Base-by-base conservation (phyloP, 2,113 vertebrate genomes). In the Corydoras sp. region DNA sequence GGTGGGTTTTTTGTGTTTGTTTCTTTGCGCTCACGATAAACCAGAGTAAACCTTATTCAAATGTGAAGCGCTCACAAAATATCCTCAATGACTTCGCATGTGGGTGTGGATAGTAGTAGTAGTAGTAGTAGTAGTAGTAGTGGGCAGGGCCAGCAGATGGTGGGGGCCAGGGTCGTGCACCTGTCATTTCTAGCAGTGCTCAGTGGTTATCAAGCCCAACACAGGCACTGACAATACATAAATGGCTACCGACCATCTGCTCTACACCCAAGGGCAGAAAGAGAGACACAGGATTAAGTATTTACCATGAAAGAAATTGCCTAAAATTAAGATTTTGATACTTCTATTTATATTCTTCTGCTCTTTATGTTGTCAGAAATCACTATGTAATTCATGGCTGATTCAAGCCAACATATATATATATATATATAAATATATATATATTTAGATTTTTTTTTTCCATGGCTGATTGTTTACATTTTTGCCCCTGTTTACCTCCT, bases 211-310 rank as follows among this genome's bases (percentile, higher is more conserved):
- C 87, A 84, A 85, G 86, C 18, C 18, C 18, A 83, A 89, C 84
- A 79, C 85, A 62, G 10, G 84, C 88, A 87, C 82, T 90, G 89
- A 93, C 90, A 91, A 92, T 91, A 90, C 88, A 83, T 88, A 88
- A 91, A 91, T 91, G 91, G 90, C 85, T 77, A 86, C 89, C 87
- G 86, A 79, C 89, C 87, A 91, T 90, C 89, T 91, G 92, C 88
- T 76, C 76, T 77, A 69, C 78, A 76, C 86, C 85, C 83, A 86
- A 84, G 70, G 82, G 85, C 73, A 65, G 69, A 60, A 78, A 54
- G 58, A 79, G 74, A 79, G 77, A 74, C 76, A 67, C 76, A 12
- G 68, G 60, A 71, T 24, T 64, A 60, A 64, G 61, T 4, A 1
- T 69, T 61, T 65, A 50, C 58, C 51, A 68, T 64, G 10, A 54